A percentile compares a stretch with the other conserved stretches of the same genome.
These are phyloP conservation scores for Oreortyx pictus DNA, from an alignment of 2,797 vertebrate species.

Conservation along the genomic window DNA sequence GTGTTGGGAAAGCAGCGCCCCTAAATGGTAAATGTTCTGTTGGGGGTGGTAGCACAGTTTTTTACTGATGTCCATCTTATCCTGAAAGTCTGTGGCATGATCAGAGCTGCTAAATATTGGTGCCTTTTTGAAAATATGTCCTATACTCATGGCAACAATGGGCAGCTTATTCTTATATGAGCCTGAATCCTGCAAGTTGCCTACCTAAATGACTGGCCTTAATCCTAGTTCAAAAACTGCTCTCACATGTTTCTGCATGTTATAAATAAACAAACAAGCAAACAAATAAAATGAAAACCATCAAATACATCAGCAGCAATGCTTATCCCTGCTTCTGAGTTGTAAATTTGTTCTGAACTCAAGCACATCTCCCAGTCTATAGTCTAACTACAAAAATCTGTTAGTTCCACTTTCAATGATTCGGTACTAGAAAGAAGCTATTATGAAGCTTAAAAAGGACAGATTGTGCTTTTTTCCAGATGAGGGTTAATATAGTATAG, in stretches of 20 bases:
- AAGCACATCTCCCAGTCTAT: conserved; percentile 36
- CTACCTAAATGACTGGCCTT: neutral
- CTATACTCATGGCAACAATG: neutral
- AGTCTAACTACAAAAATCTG: conserved; percentile 48
- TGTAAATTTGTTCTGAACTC: conserved; percentile 43
- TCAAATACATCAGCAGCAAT: neutral
- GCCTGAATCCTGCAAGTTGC: neutral
- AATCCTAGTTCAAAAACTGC: neutral
- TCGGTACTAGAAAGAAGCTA: conserved; percentile 55
- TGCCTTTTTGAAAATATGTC: neutral
- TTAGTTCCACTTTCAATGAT: conserved; percentile 51
- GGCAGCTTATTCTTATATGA: neutral
- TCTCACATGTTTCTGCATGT: neutral
- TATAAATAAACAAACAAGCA: neutral
- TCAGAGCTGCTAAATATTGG: neutral
- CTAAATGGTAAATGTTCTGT: neutral
- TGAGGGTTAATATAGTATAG: conserved; percentile 49
- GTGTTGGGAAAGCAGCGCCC: neutral
- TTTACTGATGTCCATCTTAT: neutral
- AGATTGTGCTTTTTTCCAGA: conserved; percentile 57
- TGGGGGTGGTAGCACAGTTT: neutral
- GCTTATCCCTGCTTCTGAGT: neutral
- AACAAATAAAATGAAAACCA: neutral
- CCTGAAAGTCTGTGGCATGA: neutral
- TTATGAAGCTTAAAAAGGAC: conserved; percentile 65